phyloP scores from a whole-genome alignment of 2,888 invertebrate species.

The Brachyptera putata region DNA sequence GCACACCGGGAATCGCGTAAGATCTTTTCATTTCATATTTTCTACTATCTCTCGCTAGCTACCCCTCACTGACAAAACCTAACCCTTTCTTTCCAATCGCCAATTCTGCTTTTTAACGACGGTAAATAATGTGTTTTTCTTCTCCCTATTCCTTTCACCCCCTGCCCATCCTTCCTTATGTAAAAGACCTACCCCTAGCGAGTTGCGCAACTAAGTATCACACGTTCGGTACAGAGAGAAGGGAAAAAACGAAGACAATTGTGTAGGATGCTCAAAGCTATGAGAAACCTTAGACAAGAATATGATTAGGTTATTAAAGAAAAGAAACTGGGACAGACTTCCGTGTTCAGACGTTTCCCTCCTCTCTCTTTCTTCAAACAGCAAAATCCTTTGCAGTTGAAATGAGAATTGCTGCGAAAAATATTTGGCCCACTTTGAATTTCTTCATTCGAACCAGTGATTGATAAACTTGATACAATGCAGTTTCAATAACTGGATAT shows the following conservation, averaged over 20 bases:
- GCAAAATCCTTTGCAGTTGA: too few relatives aligned
- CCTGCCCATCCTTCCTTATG: not conserved
- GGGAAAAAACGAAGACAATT: conserved; percentile 7
- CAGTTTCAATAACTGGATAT: not conserved
- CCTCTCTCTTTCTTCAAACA: too few relatives aligned
- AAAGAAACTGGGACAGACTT: not conserved
- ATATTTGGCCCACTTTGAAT: too few relatives aligned
- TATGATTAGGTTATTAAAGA: not conserved
- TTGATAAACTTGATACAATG: not conserved
- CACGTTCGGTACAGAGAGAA: too few relatives aligned
- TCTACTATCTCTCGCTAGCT: conserved; percentile 12
- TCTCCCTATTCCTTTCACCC: too few relatives aligned
- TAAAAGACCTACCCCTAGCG: not conserved
- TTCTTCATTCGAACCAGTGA: too few relatives aligned
- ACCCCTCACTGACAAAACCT: conserved; percentile 3
- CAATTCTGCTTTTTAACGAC: conserved; percentile 14
- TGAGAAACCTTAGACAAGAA: not conserved
- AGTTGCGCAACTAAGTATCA: too few relatives aligned
- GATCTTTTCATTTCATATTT: conserved; percentile 14
- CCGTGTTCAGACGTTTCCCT: too few relatives aligned
- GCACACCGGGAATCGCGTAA: conserved; percentile 19
- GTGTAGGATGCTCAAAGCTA: too few relatives aligned
- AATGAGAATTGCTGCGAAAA: too few relatives aligned
- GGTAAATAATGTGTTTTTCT: conserved; percentile 14
- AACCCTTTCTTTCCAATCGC: conserved; percentile 20